Base-by-base conservation (phyloP, 1,140 invertebrate genomes). In the Anastrepha obliqua region DNA sequence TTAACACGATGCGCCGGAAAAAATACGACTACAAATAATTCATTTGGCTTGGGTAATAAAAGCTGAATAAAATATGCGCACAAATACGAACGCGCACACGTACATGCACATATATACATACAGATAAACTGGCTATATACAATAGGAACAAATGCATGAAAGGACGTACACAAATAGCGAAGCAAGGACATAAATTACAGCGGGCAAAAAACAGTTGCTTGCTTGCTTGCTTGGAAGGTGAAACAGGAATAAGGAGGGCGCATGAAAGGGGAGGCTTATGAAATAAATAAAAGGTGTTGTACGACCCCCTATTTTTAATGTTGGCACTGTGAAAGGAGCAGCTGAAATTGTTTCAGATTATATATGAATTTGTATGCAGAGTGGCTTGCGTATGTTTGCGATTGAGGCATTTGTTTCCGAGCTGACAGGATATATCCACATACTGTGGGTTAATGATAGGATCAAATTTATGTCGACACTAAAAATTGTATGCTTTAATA, bases 21-120 rank as follows among this genome's bases (percentile, higher is more conserved):
- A 81, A 81, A 81, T 81, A 81, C 74, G 74, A 81, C 74, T 81
- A 81, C 74, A 81, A 81, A 81, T 81, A 81, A 81, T 81, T 81
- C 74, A 81, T 81, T 81, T 81, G 74, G 74, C 74, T 81, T 81
- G 74, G 74, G 47, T 81, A 81, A 81, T 81, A 81, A 81, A 81
- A 81, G 74, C 74, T 81, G 74, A 81, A 81, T 81, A 81, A 81
- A 81, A 81, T 81, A 81, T 81, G 74, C 47, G 47, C 74, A 81
- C 74, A 81, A 81, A 81, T 55, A 51, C 74, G 6, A 81, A 17
- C 17, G 74, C 44, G 20, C 47, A 29, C 17, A 55, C 20, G 20
- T 5, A 55, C n/a, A 55, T 29, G 6, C 15, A 20, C 8, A 81
- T 9, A 51, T 51, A 51, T 6, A 47, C 15, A 20, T 55, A 29